A percentile compares a stretch with the other conserved stretches of the same genome.
These are phyloP conservation scores for Melitaea athalia DNA, from an alignment of 2,888 invertebrate genomes.

Conservation along the genomic window DNA sequence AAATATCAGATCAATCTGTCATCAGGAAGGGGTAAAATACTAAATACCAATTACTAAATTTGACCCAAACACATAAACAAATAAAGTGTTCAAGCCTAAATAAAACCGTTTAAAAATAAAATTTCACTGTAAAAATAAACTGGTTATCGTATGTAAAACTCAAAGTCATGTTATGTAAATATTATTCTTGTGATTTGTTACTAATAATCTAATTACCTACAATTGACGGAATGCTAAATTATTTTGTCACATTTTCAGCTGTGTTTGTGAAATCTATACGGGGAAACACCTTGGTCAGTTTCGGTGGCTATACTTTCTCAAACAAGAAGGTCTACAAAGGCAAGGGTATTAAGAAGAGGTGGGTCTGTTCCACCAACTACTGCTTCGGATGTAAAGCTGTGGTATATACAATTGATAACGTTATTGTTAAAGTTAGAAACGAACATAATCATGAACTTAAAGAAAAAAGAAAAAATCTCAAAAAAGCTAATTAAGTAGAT, in stretches of 20 bases:
- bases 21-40: no score
- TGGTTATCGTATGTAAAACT: no score
- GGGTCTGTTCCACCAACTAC: conserved; percentile 50
- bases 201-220: no score
- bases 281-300: conserved; percentile 34
- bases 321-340: conserved; percentile 33
- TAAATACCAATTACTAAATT: no score
- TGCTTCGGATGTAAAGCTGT: conserved; percentile 51
- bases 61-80: no score
- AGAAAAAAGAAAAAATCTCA: conserved; percentile 1
- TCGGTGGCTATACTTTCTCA: conserved; percentile 38
- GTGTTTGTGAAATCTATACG: conserved; percentile 33
- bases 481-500: neutral
- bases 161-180: no score
- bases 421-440: conserved; percentile 34
- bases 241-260: conserved; percentile 19
- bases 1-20: no score
- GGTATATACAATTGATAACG: conserved; percentile 46
- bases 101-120: no score
- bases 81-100: no score
- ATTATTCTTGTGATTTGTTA: no score
- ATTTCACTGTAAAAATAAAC: no score
- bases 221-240: neutral
- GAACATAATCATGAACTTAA: conserved; percentile 18
- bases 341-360: conserved; percentile 36